phyloP scores from a whole-genome alignment of 2,888 invertebrate genomes.

The Prenolepis imparis region DNA sequence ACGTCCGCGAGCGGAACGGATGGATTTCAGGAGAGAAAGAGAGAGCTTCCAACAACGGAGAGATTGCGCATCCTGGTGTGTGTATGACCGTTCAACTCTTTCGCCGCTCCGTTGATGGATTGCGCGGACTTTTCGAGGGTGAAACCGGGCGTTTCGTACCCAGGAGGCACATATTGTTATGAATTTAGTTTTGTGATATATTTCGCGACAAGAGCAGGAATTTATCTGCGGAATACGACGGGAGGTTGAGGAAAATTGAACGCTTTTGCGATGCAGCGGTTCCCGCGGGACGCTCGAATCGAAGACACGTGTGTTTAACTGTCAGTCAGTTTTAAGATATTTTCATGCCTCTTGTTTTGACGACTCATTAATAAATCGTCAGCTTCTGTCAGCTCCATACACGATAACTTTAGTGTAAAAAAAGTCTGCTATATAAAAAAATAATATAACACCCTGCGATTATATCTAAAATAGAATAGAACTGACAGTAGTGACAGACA shows the following conservation, averaged over 20 bases:
- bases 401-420: not conserved
- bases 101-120: slow-evolving; percentile 26
- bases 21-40: slow-evolving; percentile 65
- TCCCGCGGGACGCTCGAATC: not conserved
- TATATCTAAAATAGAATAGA: not conserved
- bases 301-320: not conserved
- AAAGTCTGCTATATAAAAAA: not conserved
- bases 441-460: not conserved
- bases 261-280: not conserved
- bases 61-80: slow-evolving; percentile 15
- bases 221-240: slow-evolving; percentile 13
- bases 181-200: slow-evolving; percentile 26
- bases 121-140: slow-evolving; percentile 9
- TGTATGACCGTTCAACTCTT: slow-evolving; percentile 25
- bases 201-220: not conserved
- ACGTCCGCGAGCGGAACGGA: slow-evolving; percentile 63
- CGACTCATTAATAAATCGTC: not conserved
- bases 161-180: not conserved
- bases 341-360: not conserved
- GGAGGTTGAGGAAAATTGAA: not conserved
- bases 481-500: slow-evolving; percentile 3
- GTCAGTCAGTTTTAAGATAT: not conserved
- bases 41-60: slow-evolving; percentile 32
- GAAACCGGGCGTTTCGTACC: not conserved
- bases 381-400: not conserved